Conservation (phyloP, 2,888 invertebrate species). For the Apodemia zela region DNA sequence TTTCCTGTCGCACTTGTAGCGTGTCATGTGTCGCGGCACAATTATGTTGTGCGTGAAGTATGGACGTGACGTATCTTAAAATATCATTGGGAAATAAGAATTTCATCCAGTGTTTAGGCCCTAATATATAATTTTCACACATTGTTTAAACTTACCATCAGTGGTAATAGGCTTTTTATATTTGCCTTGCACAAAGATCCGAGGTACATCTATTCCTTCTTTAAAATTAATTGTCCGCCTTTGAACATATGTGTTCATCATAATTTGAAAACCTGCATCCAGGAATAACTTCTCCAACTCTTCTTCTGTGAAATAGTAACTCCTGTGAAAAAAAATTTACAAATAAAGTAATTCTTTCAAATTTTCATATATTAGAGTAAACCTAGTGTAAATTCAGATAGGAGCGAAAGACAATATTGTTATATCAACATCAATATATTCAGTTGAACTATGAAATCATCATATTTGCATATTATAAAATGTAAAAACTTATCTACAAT, state of each 20-base stretch:
- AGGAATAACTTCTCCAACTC: constrained; percentile 84
- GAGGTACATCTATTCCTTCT: constrained; percentile 93
- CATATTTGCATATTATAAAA: too few species aligned
- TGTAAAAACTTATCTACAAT: too few species aligned
- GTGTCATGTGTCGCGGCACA: too few species aligned
- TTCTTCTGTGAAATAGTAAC: constrained; percentile 90
- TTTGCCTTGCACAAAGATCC: constrained; percentile 96
- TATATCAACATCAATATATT: constrained; percentile 48
- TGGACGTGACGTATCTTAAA: too few species aligned
- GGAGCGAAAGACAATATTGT: constrained; percentile 33
- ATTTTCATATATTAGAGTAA: neutral
- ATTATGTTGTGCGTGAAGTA: too few species aligned
- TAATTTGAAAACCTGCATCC: constrained; percentile 85
- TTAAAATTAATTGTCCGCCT: constrained; percentile 95
- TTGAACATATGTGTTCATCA: constrained; percentile 88
- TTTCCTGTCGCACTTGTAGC: too few species aligned
- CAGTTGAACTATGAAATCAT: constrained; percentile 62
- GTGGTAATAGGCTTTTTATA: constrained; percentile 77
- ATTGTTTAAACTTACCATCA: constrained; percentile 37
- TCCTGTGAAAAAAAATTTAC: constrained; percentile 65
- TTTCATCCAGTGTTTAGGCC: neutral
- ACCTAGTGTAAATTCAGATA: constrained; percentile 43
- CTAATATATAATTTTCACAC: neutral
- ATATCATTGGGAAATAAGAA: too few species aligned
- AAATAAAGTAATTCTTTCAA: neutral